phyloP scores from a whole-genome alignment of 2,797 vertebrate genomes.

The Danio kyathit region DNA sequence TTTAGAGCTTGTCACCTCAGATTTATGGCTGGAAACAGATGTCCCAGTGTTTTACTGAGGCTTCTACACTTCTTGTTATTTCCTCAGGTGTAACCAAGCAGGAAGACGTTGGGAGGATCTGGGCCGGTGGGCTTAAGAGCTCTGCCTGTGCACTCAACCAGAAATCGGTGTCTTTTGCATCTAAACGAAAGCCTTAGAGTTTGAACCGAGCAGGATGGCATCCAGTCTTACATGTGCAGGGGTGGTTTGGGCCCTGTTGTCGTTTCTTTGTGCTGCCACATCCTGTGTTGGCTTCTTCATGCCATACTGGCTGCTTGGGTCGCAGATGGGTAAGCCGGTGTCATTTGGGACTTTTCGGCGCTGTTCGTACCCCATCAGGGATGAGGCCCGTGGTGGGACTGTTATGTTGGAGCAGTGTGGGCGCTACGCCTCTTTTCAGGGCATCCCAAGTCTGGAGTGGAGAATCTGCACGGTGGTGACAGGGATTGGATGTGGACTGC shows the following conservation, averaged over 20 bases:
- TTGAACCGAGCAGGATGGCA: constrained; percentile 72
- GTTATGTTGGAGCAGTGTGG: constrained; percentile 98
- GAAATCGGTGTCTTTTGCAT: constrained; percentile 17
- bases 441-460: constrained; percentile 95
- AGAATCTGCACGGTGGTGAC: constrained; percentile 95
- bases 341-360: constrained; percentile 96
- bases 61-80: constrained; percentile 19
- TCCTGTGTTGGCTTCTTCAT: constrained; percentile 94
- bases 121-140: constrained; percentile 31
- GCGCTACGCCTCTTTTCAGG: constrained; percentile 94
- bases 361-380: constrained; percentile 94
- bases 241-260: constrained; percentile 89
- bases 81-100: constrained; percentile 43
- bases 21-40: constrained; percentile 34
- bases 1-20: constrained; percentile 11
- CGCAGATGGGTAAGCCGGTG: constrained; percentile 92
- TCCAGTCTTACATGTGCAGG: constrained; percentile 85
- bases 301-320: constrained; percentile 92
- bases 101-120: constrained; percentile 23
- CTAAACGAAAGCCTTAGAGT: constrained; percentile 4
- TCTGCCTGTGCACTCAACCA: neutral
- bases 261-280: constrained; percentile 87
- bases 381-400: constrained; percentile 89
- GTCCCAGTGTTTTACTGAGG: neutral
- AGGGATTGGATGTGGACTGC: constrained; percentile 93